Evolutionary conservation across 1,140 invertebrate species (phyloP), one percentile per base, ranked within the genome.

Genomic region (Ips nitidus): DNA sequence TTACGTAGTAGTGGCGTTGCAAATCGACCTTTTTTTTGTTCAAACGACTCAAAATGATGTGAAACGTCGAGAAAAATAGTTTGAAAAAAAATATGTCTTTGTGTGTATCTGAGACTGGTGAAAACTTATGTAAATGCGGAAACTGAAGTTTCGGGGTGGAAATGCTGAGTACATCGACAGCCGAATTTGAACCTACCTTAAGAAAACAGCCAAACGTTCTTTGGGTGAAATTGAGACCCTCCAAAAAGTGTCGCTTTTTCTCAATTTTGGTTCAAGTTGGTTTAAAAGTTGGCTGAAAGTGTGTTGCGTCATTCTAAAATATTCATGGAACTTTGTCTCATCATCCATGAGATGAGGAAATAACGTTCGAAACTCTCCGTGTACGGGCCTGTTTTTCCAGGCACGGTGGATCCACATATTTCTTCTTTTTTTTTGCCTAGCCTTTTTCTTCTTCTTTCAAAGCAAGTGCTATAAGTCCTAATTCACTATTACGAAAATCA

Each of bases 101-200:
- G 22, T 22, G n/a, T n/a, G 22, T 22, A 22, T 22, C 22, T 22
- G 22, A 22, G 22, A 22, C 22, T 22, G 22, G 22, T 22, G 22
- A 22, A 22, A 22, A 22, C 22, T 22, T 22, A 22, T 22, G 22
- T 22, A 22, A 22, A 22, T 22, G 22, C 22, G 22, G 22, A 22
- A 22, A 22, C 22, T 22, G 22, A 22, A 22, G 22, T 22, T 22
- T 22, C 22, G 22, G 45, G 5, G n/a, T 47, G 45, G 5, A 47
- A 5, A 47, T 6, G 5, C 45, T 47, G 45, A n/a, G 45, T 47
- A 47, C n/a, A 6, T 6, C 5, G 45, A 6, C 5, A 47, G 45
- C n/a, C 5, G 36, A 59, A n/a, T n/a, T n/a, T n/a, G n/a, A n/a
- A 73, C 65, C 61, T 72, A 73, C 66, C 72, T 71, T 3, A 73